phyloP scores from a whole-genome alignment of 53 echinoderm and acorn worm genomes.

The Stichopus horrens region DNA sequence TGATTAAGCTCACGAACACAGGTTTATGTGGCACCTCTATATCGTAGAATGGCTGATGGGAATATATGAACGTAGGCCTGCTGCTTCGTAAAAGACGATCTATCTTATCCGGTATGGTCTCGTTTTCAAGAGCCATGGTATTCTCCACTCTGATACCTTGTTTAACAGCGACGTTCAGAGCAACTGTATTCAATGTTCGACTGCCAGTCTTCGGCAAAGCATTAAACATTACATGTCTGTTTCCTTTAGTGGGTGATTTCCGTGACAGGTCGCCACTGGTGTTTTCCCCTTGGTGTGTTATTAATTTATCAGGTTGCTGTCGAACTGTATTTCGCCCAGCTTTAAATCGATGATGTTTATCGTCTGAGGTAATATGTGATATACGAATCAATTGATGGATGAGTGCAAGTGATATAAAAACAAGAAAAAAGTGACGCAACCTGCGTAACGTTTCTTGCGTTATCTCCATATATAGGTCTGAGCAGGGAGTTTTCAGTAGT shows the following conservation, averaged over 20 bases:
- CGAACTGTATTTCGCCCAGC: neutral
- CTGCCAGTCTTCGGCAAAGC: constrained; percentile 21
- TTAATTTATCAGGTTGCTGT: neutral
- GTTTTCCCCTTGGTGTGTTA: neutral
- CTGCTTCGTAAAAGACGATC: neutral
- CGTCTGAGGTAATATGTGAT: neutral
- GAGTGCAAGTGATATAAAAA: neutral
- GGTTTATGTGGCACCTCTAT: neutral
- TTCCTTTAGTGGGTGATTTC: neutral
- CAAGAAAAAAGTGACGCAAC: neutral
- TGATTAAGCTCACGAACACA: neutral
- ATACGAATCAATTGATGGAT: neutral
- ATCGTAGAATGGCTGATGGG: neutral
- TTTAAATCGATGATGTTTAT: neutral
- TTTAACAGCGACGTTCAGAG: neutral
- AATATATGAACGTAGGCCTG: neutral
- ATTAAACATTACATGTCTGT: constrained; percentile 3
- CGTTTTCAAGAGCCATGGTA: constrained; percentile 20
- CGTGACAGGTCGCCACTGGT: neutral
- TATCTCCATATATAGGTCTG: too few relatives aligned
- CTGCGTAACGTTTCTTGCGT: neutral
- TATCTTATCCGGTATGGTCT: neutral
- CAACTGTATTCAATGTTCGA: constrained; percentile 7
- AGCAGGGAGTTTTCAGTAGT: too few relatives aligned
- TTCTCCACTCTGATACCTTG: neutral